phyloP scores from a whole-genome alignment of 1,140 invertebrate genomes.

The Plutomurus gul region DNA sequence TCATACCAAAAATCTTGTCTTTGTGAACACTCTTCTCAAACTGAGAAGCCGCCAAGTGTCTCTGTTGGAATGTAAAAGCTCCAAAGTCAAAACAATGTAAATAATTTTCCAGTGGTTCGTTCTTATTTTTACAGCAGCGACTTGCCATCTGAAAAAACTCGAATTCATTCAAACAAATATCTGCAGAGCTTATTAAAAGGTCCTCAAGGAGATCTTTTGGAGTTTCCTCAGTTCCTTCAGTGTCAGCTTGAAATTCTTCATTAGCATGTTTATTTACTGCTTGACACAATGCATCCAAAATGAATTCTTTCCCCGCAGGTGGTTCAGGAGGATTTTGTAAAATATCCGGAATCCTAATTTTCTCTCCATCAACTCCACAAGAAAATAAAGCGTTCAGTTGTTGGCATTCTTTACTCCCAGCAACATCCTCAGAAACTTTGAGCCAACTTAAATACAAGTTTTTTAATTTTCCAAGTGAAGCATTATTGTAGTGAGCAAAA shows the following conservation, averaged over 20 bases:
- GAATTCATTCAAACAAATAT: background rate
- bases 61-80: background rate
- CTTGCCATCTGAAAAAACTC: background rate
- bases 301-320: background rate
- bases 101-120: background rate
- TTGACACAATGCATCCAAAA: background rate
- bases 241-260: background rate
- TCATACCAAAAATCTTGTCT: background rate
- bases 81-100: background rate
- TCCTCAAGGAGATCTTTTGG: background rate
- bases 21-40: background rate
- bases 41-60: background rate
- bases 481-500: constrained; percentile 3
- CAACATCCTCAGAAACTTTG: background rate
- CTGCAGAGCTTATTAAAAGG: background rate
- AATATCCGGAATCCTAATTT: background rate
- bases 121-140: background rate
- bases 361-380: background rate
- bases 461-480: background rate
- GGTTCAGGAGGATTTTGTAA: background rate
- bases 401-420: background rate
- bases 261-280: background rate
- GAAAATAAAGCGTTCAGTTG: constrained; percentile 13
- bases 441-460: background rate
- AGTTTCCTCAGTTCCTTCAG: background rate